Percentiles rank a stretch among this genome's conserved stretches.
phyloP scores from a whole-genome alignment of 92 coral and sea anemone species.

The Bergia sp. region DNA sequence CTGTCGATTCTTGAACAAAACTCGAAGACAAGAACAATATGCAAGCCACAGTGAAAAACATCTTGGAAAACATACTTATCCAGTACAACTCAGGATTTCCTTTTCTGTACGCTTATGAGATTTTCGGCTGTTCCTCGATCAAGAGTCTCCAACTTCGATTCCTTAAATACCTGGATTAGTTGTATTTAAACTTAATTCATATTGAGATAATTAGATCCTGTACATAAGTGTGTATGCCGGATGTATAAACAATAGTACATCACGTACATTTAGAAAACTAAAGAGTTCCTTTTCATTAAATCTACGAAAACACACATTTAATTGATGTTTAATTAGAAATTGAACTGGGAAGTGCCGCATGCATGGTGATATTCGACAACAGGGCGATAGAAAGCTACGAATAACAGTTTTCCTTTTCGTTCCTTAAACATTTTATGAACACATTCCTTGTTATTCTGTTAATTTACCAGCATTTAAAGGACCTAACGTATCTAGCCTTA shows the following conservation, averaged over 20 bases:
- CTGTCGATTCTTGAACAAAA: background rate
- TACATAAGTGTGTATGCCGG: background rate
- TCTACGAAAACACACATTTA: background rate
- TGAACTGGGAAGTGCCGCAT: no score
- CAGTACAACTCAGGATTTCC: background rate
- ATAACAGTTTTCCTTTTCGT: background rate
- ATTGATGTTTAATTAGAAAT: no score
- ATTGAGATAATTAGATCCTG: background rate
- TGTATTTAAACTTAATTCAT: background rate
- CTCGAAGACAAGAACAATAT: background rate
- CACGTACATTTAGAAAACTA: background rate
- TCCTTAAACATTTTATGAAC: background rate
- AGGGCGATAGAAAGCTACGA: background rate
- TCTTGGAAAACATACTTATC: background rate
- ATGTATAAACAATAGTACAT: background rate
- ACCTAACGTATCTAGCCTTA: background rate
- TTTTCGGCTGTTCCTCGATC: background rate
- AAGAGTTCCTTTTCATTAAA: background rate
- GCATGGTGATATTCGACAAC: no score
- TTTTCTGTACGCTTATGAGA: background rate
- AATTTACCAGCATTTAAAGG: no score
- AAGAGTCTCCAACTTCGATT: background rate
- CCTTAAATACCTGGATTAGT: constrained; percentile 1
- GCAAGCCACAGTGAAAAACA: background rate
- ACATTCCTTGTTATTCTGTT: background rate